Evolutionary conservation across 2,113 vertebrate genomes (phyloP), one percentile per base, ranked within the genome.

Genomic region (Turnix velox): DNA sequence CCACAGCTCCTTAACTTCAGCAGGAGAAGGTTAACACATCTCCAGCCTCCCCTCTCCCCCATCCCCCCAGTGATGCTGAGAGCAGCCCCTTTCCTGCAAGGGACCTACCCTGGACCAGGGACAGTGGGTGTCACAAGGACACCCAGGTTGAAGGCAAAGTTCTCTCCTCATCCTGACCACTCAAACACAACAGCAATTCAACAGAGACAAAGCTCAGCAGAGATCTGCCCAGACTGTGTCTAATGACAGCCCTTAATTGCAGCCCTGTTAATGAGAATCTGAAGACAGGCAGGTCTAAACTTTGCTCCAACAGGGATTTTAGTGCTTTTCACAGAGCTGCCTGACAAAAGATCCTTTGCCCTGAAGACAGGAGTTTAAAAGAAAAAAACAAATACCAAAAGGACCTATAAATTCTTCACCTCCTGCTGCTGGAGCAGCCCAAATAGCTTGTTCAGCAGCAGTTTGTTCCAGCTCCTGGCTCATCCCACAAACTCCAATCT

Each of bases 331-430:
- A 63, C 37, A 76, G 58, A 54, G 28, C 63, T 62, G 74, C 58
- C 45, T 71, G 51, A 40, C 83, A 66, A 77, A 88, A 65, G 13
- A 88, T 14, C 39, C 73, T n/a, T 52, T 81, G 77, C 73, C 35
- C 40, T 37, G 43, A 63, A 92, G 88, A 76, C 6, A 24, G 28
- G 23, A 2, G 4, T 58, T 84, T 49, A 33, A 94, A 80, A 84
- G 63, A 61, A 96, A 61, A 96, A 92, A 80, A 6, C 54, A 83
- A 73, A 80, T 28, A 77, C 59, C 51, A n/a, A 42, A 31, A 49
- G 68, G 63, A 45, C 76, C 63, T 39, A 55, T 88, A 84, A 92
- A 86, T 88, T 73, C 91, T 66, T 33, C 65, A 66, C 67, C 37
- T 84, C 88, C 83, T 1, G 5, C 79, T 83, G 67, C 88, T 81